Conservation (phyloP, 2,888 invertebrate species). For the Brachynemurus nebulosus region DNA sequence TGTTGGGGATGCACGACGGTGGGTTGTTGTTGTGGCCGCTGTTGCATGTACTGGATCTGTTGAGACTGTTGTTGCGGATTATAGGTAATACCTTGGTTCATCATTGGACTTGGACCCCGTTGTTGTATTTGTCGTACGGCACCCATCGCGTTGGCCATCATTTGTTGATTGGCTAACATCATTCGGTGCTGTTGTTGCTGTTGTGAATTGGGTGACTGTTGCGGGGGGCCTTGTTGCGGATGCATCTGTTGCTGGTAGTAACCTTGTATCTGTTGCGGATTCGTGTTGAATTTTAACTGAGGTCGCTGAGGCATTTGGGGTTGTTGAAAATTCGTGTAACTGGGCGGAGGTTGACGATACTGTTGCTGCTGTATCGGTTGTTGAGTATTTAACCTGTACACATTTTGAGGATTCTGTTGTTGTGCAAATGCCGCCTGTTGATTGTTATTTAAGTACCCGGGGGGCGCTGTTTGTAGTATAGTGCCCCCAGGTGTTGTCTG, state of each 20-base stretch:
- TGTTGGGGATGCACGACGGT: too few relatives aligned
- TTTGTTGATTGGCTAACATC: constrained; percentile 5
- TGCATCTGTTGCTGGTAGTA: constrained; percentile 13
- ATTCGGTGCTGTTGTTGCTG: constrained; percentile 7
- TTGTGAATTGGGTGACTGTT: neutral
- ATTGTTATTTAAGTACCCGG: constrained; percentile 24
- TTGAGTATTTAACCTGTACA: constrained; percentile 26
- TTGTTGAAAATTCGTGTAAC: constrained; percentile 4
- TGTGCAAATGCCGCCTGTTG: constrained; percentile 30
- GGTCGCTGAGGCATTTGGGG: constrained; percentile 1
- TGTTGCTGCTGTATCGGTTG: constrained; percentile 29
- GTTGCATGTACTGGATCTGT: constrained; percentile 18
- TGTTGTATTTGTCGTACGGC: constrained; percentile 15
- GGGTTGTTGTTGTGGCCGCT: constrained; percentile 19
- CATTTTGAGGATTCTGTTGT: constrained; percentile 11
- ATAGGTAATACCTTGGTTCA: neutral
- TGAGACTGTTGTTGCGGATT: constrained; percentile 9
- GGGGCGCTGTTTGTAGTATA: constrained; percentile 13
- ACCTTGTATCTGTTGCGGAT: constrained; percentile 15
- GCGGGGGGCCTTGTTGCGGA: constrained; percentile 1
- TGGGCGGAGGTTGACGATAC: constrained; percentile 17
- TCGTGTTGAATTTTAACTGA: constrained; percentile 2
- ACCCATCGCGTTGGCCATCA: constrained; percentile 12
- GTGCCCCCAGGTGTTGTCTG: constrained; percentile 22
- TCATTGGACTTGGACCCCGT: constrained; percentile 9